Evolutionary conservation across 2,888 invertebrate genomes (phyloP).

Genomic region (Andrena flavipes): DNA sequence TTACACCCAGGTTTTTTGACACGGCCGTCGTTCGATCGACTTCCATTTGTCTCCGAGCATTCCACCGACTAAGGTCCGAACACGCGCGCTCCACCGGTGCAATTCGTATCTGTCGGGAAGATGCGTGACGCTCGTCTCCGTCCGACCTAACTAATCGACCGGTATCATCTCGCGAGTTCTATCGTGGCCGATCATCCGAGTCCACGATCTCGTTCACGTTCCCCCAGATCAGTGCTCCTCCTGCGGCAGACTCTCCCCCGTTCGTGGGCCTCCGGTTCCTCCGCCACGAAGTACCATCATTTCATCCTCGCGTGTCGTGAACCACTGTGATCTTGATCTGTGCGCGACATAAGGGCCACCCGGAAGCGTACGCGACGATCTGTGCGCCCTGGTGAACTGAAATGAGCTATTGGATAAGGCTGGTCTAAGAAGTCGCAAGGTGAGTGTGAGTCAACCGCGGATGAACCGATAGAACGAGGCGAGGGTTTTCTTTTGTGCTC

Average conservation of each 20-base stretch:
- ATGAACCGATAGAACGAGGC: neutral
- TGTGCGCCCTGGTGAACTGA: conserved; percentile 59
- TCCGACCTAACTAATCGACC: conserved; percentile 12
- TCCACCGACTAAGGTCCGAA: conserved; percentile 72
- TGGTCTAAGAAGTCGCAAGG: conserved; percentile 68
- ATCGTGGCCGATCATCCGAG: conserved; percentile 3
- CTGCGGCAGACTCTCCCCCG: neutral
- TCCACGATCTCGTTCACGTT: neutral
- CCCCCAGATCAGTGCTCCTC: neutral
- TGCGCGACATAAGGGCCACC: conserved; percentile 27
- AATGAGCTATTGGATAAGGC: conserved; percentile 68
- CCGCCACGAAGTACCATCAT: neutral
- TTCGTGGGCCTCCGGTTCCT: neutral
- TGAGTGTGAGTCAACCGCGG: conserved; percentile 50
- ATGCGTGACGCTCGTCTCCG: conserved; percentile 56
- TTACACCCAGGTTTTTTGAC: conserved; percentile 80
- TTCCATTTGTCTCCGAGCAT: conserved; percentile 82
- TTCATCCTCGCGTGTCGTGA: neutral
- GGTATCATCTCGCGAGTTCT: conserved; percentile 9
- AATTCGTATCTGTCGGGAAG: conserved; percentile 50
- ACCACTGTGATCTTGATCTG: conserved; percentile 34
- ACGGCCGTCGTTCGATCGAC: conserved; percentile 79
- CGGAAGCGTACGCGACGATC: conserved; percentile 34
- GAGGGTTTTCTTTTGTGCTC: conserved; percentile 19
- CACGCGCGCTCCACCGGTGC: conserved; percentile 52